Conservation (phyloP, 1,140 invertebrate species). For the Adelges cooleyi region DNA sequence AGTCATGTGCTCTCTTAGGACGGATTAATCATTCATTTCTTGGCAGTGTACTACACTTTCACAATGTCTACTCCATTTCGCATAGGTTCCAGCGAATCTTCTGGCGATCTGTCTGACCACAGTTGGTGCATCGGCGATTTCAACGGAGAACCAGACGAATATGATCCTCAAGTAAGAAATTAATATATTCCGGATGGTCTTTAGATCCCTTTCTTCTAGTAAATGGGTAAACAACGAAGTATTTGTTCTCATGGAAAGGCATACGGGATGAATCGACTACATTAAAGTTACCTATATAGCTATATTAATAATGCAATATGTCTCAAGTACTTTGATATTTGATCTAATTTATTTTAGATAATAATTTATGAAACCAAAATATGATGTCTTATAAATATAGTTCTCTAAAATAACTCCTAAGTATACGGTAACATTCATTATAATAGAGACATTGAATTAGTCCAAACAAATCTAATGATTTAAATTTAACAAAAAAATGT, state of each 20-base stretch:
- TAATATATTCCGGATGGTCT: neutral
- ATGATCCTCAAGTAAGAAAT: constrained; percentile 34
- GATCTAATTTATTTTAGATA: too few species aligned
- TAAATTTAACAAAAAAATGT: too few species aligned
- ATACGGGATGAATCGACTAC: neutral
- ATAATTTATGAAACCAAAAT: too few species aligned
- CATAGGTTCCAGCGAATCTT: constrained; percentile 11
- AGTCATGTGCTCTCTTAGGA: too few species aligned
- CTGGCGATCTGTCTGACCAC: neutral
- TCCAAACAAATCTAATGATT: too few species aligned
- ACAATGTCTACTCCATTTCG: neutral
- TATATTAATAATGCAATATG: neutral
- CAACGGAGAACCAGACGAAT: constrained; percentile 33
- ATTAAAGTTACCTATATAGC: neutral
- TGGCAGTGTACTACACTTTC: neutral
- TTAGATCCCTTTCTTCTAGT: neutral
- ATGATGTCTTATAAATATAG: too few species aligned
- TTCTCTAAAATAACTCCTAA: too few species aligned
- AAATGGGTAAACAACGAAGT: neutral
- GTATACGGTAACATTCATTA: too few species aligned
- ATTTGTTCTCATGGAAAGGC: neutral
- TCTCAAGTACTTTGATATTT: too few species aligned
- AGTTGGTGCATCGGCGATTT: constrained; percentile 33
- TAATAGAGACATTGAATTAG: too few species aligned
- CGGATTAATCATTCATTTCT: too few species aligned